Percentiles rank a stretch among this genome's conserved stretches.
Conservation (phyloP, 2,113 vertebrate species). For the Cynocephalus volans region DNA sequence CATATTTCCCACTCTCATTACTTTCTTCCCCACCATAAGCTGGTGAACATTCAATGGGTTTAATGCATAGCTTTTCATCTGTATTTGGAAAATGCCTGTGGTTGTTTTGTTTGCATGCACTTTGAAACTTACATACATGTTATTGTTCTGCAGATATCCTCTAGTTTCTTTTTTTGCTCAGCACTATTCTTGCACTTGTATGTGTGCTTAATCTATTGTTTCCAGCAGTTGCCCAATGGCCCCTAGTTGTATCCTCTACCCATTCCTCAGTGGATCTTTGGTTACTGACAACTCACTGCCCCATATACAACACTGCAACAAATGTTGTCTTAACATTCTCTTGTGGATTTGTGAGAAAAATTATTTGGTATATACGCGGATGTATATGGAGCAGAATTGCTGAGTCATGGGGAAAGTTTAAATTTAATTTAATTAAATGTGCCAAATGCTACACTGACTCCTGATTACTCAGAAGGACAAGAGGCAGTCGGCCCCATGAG, state of each 20-base stretch:
- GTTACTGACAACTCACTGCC: neutral
- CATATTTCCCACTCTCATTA: neutral
- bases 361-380: no score
- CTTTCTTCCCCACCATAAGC: neutral
- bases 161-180: neutral
- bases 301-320: neutral
- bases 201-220: neutral
- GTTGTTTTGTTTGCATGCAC: neutral
- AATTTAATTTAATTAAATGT: neutral
- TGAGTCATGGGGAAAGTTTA: neutral
- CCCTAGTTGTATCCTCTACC: neutral
- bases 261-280: neutral
- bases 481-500: neutral
- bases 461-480: neutral
- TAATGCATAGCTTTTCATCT: neutral
- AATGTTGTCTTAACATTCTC: no score
- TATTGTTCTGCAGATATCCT: neutral
- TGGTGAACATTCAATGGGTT: neutral
- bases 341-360: no score
- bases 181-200: neutral
- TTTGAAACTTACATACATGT: neutral
- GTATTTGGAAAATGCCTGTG: neutral
- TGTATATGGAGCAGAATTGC: neutral
- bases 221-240: neutral
- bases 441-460: neutral